Base-by-base conservation (phyloP, 2,888 invertebrate species). In the Glaucopsyche alexis region DNA sequence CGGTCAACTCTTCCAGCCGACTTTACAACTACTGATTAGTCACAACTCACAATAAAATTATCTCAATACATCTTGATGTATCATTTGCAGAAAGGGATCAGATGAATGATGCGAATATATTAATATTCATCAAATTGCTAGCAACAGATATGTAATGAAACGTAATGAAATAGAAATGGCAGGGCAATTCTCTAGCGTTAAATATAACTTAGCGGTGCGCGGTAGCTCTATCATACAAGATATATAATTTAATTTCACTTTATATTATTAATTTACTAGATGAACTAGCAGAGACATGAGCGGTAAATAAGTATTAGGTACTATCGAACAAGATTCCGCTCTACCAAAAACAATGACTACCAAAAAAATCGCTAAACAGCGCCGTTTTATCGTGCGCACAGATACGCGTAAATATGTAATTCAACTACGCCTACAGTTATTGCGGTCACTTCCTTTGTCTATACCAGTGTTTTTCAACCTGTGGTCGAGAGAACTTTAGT, bases 131-230 rank as follows among this genome's bases (percentile, higher is more conserved):
- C 13, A 45, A 67, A 67, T 67, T 67, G 45, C 67, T 45, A 67
- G 67, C 67, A 45, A 16, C 11, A n/a, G 66, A 66, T n/a, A 67
- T 67, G 67, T 16, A 45, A 67, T 67, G 67, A 45, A 60, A 60
- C 13, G 13, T 60, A 60, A 60, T 60, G 29, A 60, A 67, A 67
- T 13, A 45, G 67, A 42, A 42, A 16, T 16, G 45, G 67, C 42
- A 67, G 19, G 45, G 45, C 16, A 45, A 66, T 67, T 60, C 60
- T 60, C 67, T 67, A 67, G n/a, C 66, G 38, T n/a, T 45, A 67
- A 67, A 67, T 42, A 67, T 67, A 66, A 45, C n/a, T 42, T 66
- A 67, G 42, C 45, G 67, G 45, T 19, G 67, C 42, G 19, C 67
- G 16, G 42, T 16, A 67, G 45, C 60, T 13, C 60, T 13, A 38